These are phyloP conservation scores for Xanthorhoe designata DNA, from an alignment of 2,888 invertebrate genomes.

Conservation along the genomic window DNA sequence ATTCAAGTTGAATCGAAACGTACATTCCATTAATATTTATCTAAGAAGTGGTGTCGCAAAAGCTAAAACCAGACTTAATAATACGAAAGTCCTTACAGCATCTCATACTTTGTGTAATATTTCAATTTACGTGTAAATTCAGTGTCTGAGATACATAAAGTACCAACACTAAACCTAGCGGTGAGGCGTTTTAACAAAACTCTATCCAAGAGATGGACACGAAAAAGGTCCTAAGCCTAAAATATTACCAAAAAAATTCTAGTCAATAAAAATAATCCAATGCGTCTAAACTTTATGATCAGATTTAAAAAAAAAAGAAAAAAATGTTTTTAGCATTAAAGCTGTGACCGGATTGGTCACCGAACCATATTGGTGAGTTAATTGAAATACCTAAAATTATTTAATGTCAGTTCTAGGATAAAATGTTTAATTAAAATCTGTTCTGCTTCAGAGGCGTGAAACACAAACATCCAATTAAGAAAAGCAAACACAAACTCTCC, in stretches of 20 bases:
- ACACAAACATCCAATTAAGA: too few species aligned
- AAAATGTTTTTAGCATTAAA: too few species aligned
- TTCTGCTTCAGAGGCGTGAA: too few species aligned
- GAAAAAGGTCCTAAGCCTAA: not conserved
- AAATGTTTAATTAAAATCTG: too few species aligned
- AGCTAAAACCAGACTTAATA: conserved; percentile 28
- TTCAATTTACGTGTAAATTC: conserved; percentile 60
- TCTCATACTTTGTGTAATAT: conserved; percentile 48
- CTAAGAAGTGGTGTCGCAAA: conserved; percentile 10
- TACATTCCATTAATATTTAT: conserved; percentile 10
- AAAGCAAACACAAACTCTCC: too few species aligned
- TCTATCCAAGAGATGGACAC: not conserved
- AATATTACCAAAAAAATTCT: too few species aligned
- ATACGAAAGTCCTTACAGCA: conserved; percentile 25
- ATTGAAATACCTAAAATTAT: too few species aligned
- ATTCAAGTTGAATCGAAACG: not conserved
- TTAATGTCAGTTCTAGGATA: too few species aligned
- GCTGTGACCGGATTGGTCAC: too few species aligned
- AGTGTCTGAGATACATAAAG: conserved; percentile 49
- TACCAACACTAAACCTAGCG: conserved; percentile 33
- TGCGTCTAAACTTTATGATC: too few species aligned
- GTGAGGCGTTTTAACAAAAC: conserved; percentile 24
- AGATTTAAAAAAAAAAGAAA: too few species aligned
- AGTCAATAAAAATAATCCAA: not conserved
- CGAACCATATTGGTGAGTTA: too few species aligned